Conservation (phyloP, 2,888 invertebrate species). For the Blastobasis lacticolella region DNA sequence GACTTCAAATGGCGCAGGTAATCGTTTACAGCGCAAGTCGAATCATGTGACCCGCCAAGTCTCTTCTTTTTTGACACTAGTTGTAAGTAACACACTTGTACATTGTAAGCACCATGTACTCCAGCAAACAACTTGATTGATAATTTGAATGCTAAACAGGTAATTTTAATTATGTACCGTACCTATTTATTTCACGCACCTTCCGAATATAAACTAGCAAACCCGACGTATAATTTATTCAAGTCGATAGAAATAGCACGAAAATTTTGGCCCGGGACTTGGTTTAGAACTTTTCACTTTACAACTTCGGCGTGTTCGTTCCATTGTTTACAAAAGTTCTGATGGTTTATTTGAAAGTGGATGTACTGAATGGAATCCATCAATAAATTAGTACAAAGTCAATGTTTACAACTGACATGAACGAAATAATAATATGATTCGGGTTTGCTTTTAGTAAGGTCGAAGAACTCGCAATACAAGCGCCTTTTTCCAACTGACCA, state of each 20-base stretch:
- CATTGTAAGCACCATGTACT: too few species aligned
- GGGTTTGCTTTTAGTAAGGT: neutral
- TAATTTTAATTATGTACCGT: neutral
- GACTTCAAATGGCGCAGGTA: neutral
- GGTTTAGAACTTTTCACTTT: constrained; percentile 14
- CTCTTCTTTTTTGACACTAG: too few species aligned
- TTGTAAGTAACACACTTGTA: too few species aligned
- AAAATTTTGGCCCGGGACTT: constrained; percentile 2
- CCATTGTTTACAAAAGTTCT: constrained; percentile 3
- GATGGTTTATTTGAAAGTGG: neutral
- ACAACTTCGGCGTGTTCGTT: constrained; percentile 6
- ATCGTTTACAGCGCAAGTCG: too few species aligned
- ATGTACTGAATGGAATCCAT: constrained; percentile 1
- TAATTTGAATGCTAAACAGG: neutral
- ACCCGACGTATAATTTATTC: neutral
- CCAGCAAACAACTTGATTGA: too few species aligned
- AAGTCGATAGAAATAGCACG: neutral
- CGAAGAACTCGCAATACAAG: neutral
- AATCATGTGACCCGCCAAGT: too few species aligned
- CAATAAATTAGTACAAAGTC: constrained; percentile 2
- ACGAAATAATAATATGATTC: neutral
- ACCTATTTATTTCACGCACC: neutral
- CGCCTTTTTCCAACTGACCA: neutral
- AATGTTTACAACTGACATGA: neutral
- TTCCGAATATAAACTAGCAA: neutral